Evolutionary conservation across 2,888 invertebrate species (phyloP).

Genomic region (Leucophenga maculata): DNA sequence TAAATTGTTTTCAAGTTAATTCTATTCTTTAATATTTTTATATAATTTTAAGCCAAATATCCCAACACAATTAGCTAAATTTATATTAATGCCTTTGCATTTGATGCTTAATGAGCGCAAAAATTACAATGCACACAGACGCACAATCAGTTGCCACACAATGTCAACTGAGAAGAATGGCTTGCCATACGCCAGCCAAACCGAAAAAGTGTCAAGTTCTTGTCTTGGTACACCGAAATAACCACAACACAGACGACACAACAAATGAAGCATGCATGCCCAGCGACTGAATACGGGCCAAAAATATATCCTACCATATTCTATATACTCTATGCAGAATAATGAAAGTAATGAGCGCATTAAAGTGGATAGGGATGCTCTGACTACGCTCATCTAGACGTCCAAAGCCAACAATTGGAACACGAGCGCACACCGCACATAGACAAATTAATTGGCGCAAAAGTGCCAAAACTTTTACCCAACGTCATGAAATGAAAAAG

Average conservation of each 20-base stretch:
- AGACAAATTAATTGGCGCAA: conserved; percentile 30
- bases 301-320: too few species aligned
- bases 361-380: neutral
- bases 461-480: conserved; percentile 28
- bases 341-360: neutral
- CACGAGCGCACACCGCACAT: neutral
- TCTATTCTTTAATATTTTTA: too few species aligned
- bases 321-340: too few species aligned
- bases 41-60: too few species aligned
- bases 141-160: too few species aligned
- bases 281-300: neutral
- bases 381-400: too few species aligned
- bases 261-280: conserved; percentile 16
- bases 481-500: neutral
- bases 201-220: conserved; percentile 23
- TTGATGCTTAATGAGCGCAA: conserved; percentile 1
- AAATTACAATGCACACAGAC: neutral
- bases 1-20: too few species aligned
- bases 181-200: neutral
- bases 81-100: too few species aligned
- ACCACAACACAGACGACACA: conserved; percentile 17
- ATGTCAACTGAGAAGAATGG: neutral
- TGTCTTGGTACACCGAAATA: conserved; percentile 21
- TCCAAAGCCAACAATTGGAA: neutral
- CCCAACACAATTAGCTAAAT: too few species aligned